Base-by-base conservation (phyloP, 2,888 invertebrate species). In the Autographa gamma region DNA sequence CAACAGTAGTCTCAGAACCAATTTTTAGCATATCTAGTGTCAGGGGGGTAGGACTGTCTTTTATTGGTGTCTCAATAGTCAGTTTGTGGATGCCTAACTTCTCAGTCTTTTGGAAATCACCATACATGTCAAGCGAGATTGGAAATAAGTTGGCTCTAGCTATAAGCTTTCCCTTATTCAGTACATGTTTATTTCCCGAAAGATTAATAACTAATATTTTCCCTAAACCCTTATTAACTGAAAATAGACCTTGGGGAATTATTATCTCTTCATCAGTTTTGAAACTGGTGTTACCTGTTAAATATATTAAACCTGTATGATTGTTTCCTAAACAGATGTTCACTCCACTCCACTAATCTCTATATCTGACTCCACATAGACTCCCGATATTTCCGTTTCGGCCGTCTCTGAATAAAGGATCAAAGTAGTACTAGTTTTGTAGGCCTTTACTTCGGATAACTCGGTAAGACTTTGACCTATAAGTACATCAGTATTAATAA, bases 221-320 rank as follows among this genome's bases (percentile, higher is more conserved):
- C 6, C 48, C 48, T 48, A 48, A 48, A 14, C 48, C 48, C 16
- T 48, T n/a, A 14, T 1, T 48, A n/a, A 48, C 48, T 48, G n/a
- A 14, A 48, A 2, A 48, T 14, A 48, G 16, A 14, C 48, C 48
- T 48, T 48, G 48, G n/a, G n/a, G 48, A n/a, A 13, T 48, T n/a
- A 48, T 48, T n/a, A 48, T n/a, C n/a, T 48, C 48, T 48, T 48
- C 48, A 14, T n/a, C 48, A 31, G 16, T 59, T 59, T 59, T 59
- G 8, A 25, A 59, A 59, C 31, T 59, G 16, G 31, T 59, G 31
- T 59, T 25, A 16, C 59, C 59, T 16, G 60, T 31, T 34, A 34
- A 60, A 34, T 34, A 34, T 34, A 34, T 60, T 32, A n/a, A 16
- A 34, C 60, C 34, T 34, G 34, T 60, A 34, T 60, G 32, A 60